Evolutionary conservation across 2,888 invertebrate species (phyloP), one percentile per base, ranked within the genome.

Genomic region (Heterodera filipjevi): DNA sequence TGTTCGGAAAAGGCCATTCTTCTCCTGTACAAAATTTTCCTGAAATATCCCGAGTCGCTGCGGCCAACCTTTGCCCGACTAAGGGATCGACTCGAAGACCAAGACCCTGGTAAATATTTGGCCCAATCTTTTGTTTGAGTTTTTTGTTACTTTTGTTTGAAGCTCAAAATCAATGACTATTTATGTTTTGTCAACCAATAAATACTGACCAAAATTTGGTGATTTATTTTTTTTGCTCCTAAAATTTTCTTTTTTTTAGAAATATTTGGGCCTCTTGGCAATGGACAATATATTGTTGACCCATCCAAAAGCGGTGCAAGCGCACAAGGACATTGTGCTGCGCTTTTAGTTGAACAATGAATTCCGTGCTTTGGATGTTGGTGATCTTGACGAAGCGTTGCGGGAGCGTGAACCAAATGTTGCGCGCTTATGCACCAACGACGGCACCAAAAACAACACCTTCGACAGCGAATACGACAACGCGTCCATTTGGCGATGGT

Each of bases 21-120:
- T 80, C 95, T 99, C 93, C 95, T 99, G 94, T 99, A 99, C 92
- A 99, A 99, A 92, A 96, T 99, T 86, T 99, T 99, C 91, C 91
- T 99, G 86, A 94, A 95, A 90, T 99, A 96, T 91, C 99, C 99
- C n/a, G 99, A 99, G 90, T 97, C 99, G 39, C 91, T 99, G 75
- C 92, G 97, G 86, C 98, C 98, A 46, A 97, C 98, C 74, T 99
- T 99, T 91, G 96, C 98, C n/a, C 93, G 97, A 86, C 92, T 99
- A 66, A 98, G 98, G 91, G 98, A 99, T 90, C 99, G 98, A 91
- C 92, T 99, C 76, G 99, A 99, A 90, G 99, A 99, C 91, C 95
- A 98, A 12, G 99, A 99, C 91, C 97, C 98, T 90, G 95, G 95
- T 94, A 88, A 84, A n/a, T n/a, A n/a, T n/a, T n/a, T n/a, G n/a